Evolutionary conservation across 2,113 vertebrate genomes (phyloP).

Genomic region (Mustela nigripes): DNA sequence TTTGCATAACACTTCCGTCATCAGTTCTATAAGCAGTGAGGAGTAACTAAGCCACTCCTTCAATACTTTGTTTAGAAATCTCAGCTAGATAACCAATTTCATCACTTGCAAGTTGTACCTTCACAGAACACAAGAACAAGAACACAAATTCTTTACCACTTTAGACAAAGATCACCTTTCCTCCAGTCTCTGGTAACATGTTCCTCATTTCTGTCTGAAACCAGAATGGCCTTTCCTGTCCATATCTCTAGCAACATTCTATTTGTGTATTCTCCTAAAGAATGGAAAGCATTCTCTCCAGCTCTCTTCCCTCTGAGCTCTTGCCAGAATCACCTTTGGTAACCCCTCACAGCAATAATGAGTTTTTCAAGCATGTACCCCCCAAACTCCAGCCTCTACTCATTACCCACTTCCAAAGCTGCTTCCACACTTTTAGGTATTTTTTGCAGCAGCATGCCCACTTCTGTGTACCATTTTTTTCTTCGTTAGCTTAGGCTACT

Average conservation of each 20-base stretch:
- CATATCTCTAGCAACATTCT: not conserved
- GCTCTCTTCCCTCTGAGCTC: not conserved
- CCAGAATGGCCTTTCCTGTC: not conserved
- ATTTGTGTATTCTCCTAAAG: not conserved
- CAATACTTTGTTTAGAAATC: constrained; percentile 27
- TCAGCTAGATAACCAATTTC: constrained; percentile 6
- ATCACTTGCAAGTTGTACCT: not conserved
- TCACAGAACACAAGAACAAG: not conserved
- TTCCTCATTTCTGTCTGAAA: not conserved
- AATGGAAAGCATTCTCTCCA: not conserved
- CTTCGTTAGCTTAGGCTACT: not conserved
- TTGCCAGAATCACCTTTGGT: not conserved
- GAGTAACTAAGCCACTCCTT: not conserved
- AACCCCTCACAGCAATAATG: not conserved
- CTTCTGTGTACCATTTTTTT: not conserved
- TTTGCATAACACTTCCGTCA: not conserved
- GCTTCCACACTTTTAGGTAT: not conserved
- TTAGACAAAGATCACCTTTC: not conserved
- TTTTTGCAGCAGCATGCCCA: not conserved
- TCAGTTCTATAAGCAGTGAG: not conserved
- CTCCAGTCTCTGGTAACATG: not conserved
- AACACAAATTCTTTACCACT: not conserved
- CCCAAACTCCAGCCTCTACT: not conserved
- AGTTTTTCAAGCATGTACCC: not conserved
- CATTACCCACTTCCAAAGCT: not conserved